Evolutionary conservation across 2,113 vertebrate genomes (phyloP), one percentile per base, ranked within the genome.

Genomic region (Rhizomys pruinosus): DNA sequence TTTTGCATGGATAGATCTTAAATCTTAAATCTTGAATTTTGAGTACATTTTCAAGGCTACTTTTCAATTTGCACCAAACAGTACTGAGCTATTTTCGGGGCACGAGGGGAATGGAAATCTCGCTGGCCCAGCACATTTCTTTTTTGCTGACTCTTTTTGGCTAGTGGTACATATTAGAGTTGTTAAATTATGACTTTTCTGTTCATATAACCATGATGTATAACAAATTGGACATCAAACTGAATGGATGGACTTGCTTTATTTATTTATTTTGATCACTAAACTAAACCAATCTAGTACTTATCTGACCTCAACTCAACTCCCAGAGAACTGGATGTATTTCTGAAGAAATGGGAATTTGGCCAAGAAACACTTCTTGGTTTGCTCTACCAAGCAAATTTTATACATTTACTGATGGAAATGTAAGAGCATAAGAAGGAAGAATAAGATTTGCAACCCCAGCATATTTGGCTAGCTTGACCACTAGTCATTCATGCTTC

Each of bases 101-200:
- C 5, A 95, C 29, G 93, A 72, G 94, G 10, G 20, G 77, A 87
- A 93, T 91, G 0, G 55, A 87, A 96, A 93, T 96, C 87, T 92
- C 93, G 73, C 82, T 97, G 77, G 15, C 39, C 59, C 52, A 94
- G 79, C 27, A 97, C 80, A 93, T 78, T 89, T 59, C 1, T 80
- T 97, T 89, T 97, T 6, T 96, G 78, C 96, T 97, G 95, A 96
- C 61, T 79, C 95, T 80, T 94, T 74, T 97, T 97, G 79, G 89
- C 82, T 95, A 85, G 73, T 91, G 74, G 71, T 66, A 96, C 87
- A 92, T 63, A 94, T 59, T 92, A 57, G 9, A 96, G 15, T 93
- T 79, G 44, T 95, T 91, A 97, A 95, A 95, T 93, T 90, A 96
- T 97, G 80, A 84, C 37, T 96, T 96, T 79, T 95, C 69, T 66